A percentile compares a stretch with the other conserved stretches of the same genome.
phyloP scores from a whole-genome alignment of 2,113 vertebrate genomes.

The Laterallus jamaicensis region DNA sequence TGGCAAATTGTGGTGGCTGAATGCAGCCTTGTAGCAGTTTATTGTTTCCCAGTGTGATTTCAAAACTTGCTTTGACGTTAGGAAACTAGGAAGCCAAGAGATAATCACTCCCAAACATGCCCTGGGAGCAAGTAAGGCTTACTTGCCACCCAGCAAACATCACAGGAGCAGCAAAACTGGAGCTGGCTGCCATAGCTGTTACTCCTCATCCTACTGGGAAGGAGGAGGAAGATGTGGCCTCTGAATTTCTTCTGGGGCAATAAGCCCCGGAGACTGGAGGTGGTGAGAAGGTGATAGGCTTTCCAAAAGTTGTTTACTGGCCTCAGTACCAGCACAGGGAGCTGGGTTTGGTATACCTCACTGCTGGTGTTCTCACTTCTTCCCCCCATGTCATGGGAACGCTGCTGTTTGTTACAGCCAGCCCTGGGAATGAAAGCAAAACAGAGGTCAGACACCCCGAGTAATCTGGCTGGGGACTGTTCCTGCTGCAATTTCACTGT shows the following conservation, averaged over 20 bases:
- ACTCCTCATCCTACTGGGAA: background rate
- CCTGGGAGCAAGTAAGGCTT: background rate
- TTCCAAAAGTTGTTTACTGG: background rate
- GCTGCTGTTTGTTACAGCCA: background rate
- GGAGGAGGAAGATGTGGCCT: background rate
- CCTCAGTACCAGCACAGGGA: background rate
- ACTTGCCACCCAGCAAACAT: background rate
- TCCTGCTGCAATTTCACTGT: background rate
- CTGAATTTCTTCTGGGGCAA: background rate
- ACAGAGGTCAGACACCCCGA: background rate
- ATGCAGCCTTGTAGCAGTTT: background rate
- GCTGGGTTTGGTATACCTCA: background rate
- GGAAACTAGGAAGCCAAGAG: background rate
- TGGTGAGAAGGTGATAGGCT: background rate
- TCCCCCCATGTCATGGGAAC: background rate
- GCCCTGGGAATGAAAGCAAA: background rate
- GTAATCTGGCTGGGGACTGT: background rate
- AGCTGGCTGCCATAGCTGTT: background rate
- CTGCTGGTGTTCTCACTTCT: background rate
- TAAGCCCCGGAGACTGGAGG: background rate
- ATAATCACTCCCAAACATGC: background rate
- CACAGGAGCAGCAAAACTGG: background rate
- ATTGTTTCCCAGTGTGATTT: background rate
- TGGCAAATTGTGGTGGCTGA: background rate
- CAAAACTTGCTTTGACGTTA: background rate